Evolutionary conservation across 2,888 invertebrate species (phyloP), one percentile per base, ranked within the genome.

Genomic region (Limenitis arthemis): DNA sequence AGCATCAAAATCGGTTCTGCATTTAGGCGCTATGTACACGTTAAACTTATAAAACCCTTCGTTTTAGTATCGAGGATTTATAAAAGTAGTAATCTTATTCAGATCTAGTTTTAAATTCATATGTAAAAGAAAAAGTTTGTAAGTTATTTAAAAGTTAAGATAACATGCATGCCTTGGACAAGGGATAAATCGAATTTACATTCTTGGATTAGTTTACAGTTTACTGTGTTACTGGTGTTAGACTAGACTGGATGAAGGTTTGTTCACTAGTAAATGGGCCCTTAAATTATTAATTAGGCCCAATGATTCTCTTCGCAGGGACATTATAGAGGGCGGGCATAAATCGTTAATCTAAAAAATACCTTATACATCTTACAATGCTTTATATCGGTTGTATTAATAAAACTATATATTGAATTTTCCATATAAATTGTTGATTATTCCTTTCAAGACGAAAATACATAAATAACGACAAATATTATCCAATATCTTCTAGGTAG

Each of bases 131-230:
- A 61, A 61, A 58, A 52, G 49, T 51, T 49, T 55, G 53, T 56
- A 58, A 59, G 55, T 58, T 60, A 59, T 62, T 61, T 61, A 61
- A 61, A 50, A 57, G 51, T 55, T 52, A 42, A 48, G 53, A 57
- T 55, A 51, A 47, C 48, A 50, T 57, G 53, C 51, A 60, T 64
- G 64, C 60, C 66, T 47, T 49, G 51, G 54, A 56, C 56, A 51
- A 49, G 51, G 49, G 44, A 48, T 31, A 47, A 56, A 56, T 54
- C 44, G 49, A 56, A 54, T 56, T 54, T 47, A 36, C 46, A 48
- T 29, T 48, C 41, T 47, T 43, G 37, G 49, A 44, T 54, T 51
- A 48, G 44, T 56, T 48, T 50, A 51, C 36, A 48, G 29, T n/a
- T 40, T 36, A 49, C n/a, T n/a, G n/a, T n/a, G n/a, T n/a, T n/a